phyloP scores from a whole-genome alignment of 2,113 vertebrate genomes.

The Bambusicola thoracicus region DNA sequence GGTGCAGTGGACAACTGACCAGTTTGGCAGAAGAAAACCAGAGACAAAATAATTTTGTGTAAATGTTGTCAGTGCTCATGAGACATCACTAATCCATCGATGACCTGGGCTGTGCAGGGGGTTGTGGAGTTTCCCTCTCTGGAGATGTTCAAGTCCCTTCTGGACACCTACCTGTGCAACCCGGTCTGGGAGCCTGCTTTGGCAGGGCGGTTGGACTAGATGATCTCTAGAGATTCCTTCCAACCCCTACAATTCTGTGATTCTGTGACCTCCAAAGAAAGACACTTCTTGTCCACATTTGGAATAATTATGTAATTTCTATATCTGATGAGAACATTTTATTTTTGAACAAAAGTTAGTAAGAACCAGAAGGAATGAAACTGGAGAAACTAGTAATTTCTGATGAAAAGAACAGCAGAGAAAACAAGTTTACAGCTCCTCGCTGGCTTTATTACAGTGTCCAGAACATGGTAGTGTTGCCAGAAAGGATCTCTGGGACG shows the following conservation, averaged over 20 bases:
- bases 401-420: neutral
- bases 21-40: neutral
- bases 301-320: neutral
- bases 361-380: neutral
- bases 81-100: neutral
- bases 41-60: neutral
- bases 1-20: neutral
- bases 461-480: neutral
- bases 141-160: too few relatives aligned
- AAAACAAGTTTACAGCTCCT: neutral
- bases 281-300: neutral
- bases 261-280: neutral
- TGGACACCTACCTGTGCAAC: too few relatives aligned
- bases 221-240: too few relatives aligned
- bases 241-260: too few relatives aligned
- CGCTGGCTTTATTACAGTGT: neutral
- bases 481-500: neutral
- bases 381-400: rapidly evolving
- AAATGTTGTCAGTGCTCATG: neutral
- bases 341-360: neutral
- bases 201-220: too few relatives aligned
- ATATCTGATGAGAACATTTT: neutral
- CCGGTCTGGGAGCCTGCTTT: too few relatives aligned
- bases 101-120: neutral
- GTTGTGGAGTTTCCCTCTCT: too few relatives aligned